These are phyloP conservation scores for Linurgus olivaceus DNA, from an alignment of 2,797 vertebrate genomes.

Conservation along the genomic window DNA sequence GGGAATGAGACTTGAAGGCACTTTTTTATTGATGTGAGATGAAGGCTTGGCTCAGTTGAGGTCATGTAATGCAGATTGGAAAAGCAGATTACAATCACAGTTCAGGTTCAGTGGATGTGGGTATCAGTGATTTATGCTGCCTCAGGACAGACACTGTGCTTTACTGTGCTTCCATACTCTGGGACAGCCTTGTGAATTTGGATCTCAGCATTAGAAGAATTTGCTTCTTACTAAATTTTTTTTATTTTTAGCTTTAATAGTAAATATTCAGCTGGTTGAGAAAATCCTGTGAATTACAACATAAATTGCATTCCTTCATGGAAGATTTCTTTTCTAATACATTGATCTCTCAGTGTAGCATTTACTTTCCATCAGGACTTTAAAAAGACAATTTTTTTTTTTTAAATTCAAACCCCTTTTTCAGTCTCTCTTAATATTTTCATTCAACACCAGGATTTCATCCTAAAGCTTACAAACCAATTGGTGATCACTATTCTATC, in stretches of 20 bases:
- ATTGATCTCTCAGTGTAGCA: not conserved
- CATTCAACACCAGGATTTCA: not conserved
- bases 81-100: not conserved
- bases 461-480: slow-evolving; percentile 4
- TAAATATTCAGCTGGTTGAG: not conserved
- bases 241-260: not conserved
- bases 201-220: not conserved
- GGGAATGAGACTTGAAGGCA: not conserved
- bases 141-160: not conserved
- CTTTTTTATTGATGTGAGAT: not conserved
- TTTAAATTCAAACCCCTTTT: not conserved
- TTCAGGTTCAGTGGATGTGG: not conserved
- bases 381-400: not conserved
- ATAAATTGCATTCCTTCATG: not conserved
- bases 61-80: not conserved
- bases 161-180: not conserved
- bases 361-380: not conserved
- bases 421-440: not conserved
- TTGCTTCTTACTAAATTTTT: not conserved
- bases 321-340: not conserved
- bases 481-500: slow-evolving; percentile 4
- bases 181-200: not conserved
- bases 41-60: not conserved
- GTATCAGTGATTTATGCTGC: not conserved
- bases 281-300: not conserved